Percentiles rank a stretch among this genome's conserved stretches.
These are phyloP conservation scores for Cervus canadensis DNA, from an alignment of 2,113 vertebrate genomes.

Conservation along the genomic window DNA sequence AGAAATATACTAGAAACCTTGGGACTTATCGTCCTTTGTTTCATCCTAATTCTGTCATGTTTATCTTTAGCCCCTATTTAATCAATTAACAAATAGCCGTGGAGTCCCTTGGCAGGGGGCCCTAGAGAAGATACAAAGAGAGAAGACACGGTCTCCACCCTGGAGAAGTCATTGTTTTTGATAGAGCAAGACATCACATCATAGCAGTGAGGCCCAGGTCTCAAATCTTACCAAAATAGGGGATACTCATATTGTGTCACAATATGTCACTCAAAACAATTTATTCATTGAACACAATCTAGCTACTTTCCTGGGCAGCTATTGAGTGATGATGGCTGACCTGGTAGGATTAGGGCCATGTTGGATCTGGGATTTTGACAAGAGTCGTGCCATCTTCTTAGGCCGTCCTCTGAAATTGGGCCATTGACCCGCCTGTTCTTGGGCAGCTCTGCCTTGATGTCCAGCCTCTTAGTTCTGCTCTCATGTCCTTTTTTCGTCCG, in stretches of 20 bases:
- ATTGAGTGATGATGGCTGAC: background rate
- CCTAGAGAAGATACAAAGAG: background rate
- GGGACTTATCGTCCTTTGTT: background rate
- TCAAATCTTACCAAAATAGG: background rate
- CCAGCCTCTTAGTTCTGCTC: background rate
- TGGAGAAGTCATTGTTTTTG: background rate
- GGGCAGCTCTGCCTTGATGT: background rate
- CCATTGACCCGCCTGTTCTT: background rate
- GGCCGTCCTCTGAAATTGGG: background rate
- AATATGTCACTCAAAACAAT: background rate
- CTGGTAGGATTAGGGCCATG: background rate
- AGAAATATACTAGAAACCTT: background rate
- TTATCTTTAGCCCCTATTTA: background rate
- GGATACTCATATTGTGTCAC: background rate
- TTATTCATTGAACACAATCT: background rate
- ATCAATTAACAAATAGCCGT: background rate
- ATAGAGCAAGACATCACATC: background rate
- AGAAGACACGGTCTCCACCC: background rate
- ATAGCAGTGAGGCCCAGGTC: background rate
- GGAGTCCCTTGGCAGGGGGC: background rate
- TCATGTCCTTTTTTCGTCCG: background rate
- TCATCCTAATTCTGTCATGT: conserved; percentile 7
- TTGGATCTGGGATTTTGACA: background rate
- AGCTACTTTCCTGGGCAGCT: background rate
- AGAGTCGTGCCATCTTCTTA: background rate